A percentile compares a stretch with the other conserved stretches of the same genome.
Evolutionary conservation across 2,113 vertebrate species (phyloP).

Genomic region (Balaeniceps rex): DNA sequence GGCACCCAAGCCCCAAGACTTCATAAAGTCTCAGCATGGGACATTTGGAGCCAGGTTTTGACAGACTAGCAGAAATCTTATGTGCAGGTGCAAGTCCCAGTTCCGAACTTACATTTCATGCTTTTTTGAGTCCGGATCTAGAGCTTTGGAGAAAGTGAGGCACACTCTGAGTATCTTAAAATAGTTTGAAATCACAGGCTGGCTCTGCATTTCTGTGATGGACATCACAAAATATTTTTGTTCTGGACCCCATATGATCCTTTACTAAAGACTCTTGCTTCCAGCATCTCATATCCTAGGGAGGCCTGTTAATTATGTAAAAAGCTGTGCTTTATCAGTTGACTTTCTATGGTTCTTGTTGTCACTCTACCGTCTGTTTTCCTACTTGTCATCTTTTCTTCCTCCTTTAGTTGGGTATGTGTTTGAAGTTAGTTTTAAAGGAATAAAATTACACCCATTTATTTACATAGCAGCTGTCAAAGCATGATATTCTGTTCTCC

Average conservation of each 20-base stretch:
- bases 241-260: neutral
- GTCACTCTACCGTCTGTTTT: neutral
- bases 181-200: neutral
- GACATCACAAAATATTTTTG: neutral
- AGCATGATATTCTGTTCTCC: neutral
- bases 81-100: neutral
- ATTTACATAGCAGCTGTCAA: slow-evolving; percentile 41
- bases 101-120: neutral
- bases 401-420: neutral
- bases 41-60: neutral
- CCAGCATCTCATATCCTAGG: neutral
- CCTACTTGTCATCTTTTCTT: slow-evolving; percentile 7
- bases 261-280: neutral
- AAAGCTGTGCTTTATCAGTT: neutral
- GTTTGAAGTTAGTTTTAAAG: slow-evolving; percentile 36
- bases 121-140: neutral
- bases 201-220: neutral
- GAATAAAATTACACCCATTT: slow-evolving; percentile 48
- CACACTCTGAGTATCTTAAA: neutral
- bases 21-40: neutral
- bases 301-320: neutral
- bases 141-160: neutral
- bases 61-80: neutral
- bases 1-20: neutral
- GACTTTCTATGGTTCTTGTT: neutral